A percentile compares a stretch with the other conserved stretches of the same genome.
These are phyloP conservation scores for Rhinopomastus cyanomelas DNA, from an alignment of 2,113 vertebrate genomes.

Conservation along the genomic window DNA sequence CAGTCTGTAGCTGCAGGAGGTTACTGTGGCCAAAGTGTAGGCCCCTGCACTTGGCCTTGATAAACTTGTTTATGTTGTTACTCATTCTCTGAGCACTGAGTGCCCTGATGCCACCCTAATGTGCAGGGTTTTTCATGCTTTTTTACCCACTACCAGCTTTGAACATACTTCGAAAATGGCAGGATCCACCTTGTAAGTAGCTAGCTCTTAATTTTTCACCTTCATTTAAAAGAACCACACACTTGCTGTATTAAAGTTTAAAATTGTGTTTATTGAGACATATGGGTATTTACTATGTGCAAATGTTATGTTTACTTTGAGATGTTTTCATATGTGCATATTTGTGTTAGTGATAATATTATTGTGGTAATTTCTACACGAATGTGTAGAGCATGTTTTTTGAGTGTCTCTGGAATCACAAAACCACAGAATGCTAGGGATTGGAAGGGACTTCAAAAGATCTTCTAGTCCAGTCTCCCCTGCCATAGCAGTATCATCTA, in stretches of 20 bases:
- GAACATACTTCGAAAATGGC: not conserved
- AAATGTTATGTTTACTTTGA: slow-evolving; percentile 67
- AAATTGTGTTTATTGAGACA: slow-evolving; percentile 65
- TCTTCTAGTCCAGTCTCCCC: no score
- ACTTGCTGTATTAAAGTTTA: slow-evolving; percentile 54
- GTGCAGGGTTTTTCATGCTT: not conserved
- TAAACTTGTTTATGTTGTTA: not conserved
- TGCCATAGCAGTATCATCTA: no score
- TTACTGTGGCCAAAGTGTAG: no score
- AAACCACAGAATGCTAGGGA: no score
- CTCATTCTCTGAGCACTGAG: not conserved
- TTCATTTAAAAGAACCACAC: slow-evolving; percentile 31
- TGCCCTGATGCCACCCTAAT: not conserved
- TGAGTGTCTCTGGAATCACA: not conserved
- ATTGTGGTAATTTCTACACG: slow-evolving; percentile 55
- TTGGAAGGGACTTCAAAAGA: no score
- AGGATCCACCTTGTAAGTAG: not conserved
- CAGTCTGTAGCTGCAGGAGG: no score
- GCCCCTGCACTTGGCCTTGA: no score
- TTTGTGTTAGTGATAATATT: slow-evolving; percentile 58
- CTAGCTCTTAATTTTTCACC: slow-evolving; percentile 38
- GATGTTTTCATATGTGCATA: slow-evolving; percentile 63
- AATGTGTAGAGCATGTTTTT: slow-evolving; percentile 51
- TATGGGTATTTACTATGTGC: slow-evolving; percentile 71
- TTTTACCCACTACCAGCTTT: not conserved